Evolutionary conservation across 2,797 vertebrate species (phyloP), one percentile per base, ranked within the genome.

Genomic region (Balearica regulorum): DNA sequence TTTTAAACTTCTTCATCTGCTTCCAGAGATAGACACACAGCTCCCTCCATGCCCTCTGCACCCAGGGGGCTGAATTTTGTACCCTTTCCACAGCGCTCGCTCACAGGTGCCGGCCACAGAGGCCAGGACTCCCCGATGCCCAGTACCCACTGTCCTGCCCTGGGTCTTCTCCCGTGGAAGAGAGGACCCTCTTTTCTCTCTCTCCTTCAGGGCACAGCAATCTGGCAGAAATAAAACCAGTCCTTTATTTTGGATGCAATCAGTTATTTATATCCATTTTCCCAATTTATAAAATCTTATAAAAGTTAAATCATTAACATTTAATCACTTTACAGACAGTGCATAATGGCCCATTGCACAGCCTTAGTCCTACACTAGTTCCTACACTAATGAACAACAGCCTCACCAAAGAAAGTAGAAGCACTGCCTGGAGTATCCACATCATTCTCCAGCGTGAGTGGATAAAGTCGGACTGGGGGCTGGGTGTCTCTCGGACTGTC

Each of bases 71-170:
- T 53, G 25, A 61, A 57, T 80, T 77, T 1, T 12, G 25, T 51
- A 44, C 6, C 5, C 7, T 51, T 75, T 35, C 35, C 22, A 31
- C 14, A 21, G 24, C 0, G 2, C 44, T 73, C 2, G 0, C 22
- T 65, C 31, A 41, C 0, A 3, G 25, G 5, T 26, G 28, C 33
- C 5, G 2, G 41, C 35, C 5, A 0, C 68, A 29, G 26, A 64
- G 7, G 13, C 22, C 15, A 46, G 39, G 1, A 0, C 10, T 44
- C 7, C 53, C 10, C 2, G 1, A 3, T 5, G 6, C 10, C 31
- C 31, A 55, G 62, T 22, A 60, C 14, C 13, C 21, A 25, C 5
- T 1, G 6, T 22, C n/a, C 29, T 61, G 41, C 28, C 19, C 16
- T 22, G 9, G 17, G 4, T 22, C 57, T 4, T 54, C 11, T 75